Conservation (phyloP, 1,140 invertebrate genomes). For the Drosophila tristis region DNA sequence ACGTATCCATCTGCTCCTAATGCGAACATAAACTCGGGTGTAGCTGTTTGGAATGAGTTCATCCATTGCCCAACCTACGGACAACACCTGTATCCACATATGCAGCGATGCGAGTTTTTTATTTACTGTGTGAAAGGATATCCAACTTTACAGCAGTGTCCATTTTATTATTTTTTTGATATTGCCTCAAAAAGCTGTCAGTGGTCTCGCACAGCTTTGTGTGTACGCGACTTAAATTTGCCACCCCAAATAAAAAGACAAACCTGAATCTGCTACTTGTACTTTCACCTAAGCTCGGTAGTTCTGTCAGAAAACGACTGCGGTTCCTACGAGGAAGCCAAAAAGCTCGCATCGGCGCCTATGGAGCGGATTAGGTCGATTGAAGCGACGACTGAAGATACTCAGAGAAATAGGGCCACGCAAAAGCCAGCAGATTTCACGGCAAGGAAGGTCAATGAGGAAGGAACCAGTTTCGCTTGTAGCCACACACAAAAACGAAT, state of each 20-base stretch:
- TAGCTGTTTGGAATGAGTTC: constrained; percentile 37
- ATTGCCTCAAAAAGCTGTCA: constrained; percentile 70
- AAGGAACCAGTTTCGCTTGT: too few species aligned
- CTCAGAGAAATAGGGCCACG: too few species aligned
- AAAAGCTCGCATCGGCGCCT: too few species aligned
- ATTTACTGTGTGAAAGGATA: constrained; percentile 81
- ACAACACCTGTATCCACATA: constrained; percentile 75
- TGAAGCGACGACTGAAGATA: too few species aligned
- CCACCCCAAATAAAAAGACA: constrained; percentile 36
- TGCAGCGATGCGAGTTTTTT: constrained; percentile 77
- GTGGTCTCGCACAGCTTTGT: constrained; percentile 64
- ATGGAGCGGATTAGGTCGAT: too few species aligned
- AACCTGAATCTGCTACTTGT: neutral
- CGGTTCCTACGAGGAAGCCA: too few species aligned
- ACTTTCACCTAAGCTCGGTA: too few species aligned
- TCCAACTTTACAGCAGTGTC: constrained; percentile 74
- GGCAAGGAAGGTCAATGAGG: too few species aligned
- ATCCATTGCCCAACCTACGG: constrained; percentile 73
- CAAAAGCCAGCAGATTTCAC: too few species aligned
- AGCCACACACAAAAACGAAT: too few species aligned
- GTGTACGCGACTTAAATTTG: constrained; percentile 72
- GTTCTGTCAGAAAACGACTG: too few species aligned
- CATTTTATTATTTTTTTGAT: constrained; percentile 77
- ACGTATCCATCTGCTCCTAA: neutral
- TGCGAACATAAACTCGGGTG: constrained; percentile 4